Evolutionary conservation across 2,888 invertebrate genomes (phyloP).

Genomic region (Sinohyriopsis cumingii): DNA sequence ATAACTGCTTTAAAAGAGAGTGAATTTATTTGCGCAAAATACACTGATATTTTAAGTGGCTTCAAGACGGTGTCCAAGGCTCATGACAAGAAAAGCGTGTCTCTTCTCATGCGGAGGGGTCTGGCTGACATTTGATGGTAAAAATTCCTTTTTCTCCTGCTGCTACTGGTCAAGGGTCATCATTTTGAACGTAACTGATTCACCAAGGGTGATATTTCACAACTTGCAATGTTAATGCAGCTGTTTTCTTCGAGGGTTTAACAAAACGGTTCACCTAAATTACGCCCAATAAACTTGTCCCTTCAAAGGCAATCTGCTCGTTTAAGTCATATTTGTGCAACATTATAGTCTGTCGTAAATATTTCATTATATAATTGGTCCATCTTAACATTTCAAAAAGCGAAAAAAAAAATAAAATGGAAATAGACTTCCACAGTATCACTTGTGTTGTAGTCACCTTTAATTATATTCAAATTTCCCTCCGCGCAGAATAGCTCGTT

Average conservation of each 20-base stretch:
- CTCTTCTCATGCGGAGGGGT: conserved; percentile 2
- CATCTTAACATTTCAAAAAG: neutral
- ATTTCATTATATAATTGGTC: conserved; percentile 19
- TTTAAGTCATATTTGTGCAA: conserved; percentile 24
- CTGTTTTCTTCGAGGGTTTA: conserved; percentile 24
- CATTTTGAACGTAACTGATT: conserved; percentile 22
- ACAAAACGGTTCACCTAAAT: conserved; percentile 7
- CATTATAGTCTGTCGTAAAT: conserved; percentile 23
- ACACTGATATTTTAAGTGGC: conserved; percentile 40
- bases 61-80: conserved; percentile 19
- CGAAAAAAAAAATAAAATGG: conserved; percentile 4
- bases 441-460: neutral
- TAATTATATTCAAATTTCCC: conserved; percentile 24
- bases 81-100: conserved; percentile 1
- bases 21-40: conserved; percentile 40
- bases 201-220: too few species aligned
- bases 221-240: conserved; percentile 16
- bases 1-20: conserved; percentile 42
- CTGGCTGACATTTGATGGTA: conserved; percentile 26
- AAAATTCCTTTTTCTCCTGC: conserved; percentile 23
- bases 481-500: conserved; percentile 10
- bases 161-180: conserved; percentile 25
- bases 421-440: too few species aligned
- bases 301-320: conserved; percentile 14
- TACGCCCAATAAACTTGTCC: conserved; percentile 16